Conservation (phyloP, 1,140 invertebrate genomes). For the Microplitis demolitor region DNA sequence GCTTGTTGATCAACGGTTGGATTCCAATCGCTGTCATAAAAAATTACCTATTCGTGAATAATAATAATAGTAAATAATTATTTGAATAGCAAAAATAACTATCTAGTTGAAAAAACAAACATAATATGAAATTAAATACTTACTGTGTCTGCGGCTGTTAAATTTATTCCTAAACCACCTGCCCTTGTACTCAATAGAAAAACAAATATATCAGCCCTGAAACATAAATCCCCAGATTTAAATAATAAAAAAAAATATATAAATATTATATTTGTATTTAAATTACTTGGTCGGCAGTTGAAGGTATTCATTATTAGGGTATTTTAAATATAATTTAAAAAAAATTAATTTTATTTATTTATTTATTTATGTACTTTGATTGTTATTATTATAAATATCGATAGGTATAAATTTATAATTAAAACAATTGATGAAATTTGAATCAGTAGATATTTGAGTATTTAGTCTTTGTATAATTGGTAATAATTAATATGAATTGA, state of each 20-base stretch:
- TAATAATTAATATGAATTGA: not conserved
- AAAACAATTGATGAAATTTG: not conserved
- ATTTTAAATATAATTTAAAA: constrained; percentile 12
- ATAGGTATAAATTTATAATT: too few relatives aligned
- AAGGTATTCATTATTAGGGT: constrained; percentile 34
- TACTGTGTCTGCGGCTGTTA: constrained; percentile 97
- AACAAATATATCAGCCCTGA: constrained; percentile 88
- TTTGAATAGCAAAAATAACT: too few relatives aligned
- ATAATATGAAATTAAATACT: constrained; percentile 35
- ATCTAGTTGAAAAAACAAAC: not conserved
- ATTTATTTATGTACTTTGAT: too few relatives aligned
- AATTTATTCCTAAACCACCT: constrained; percentile 96
- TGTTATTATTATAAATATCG: not conserved
- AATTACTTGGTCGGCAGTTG: constrained; percentile 47
- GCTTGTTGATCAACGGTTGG: constrained; percentile 95
- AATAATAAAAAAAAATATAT: constrained; percentile 14
- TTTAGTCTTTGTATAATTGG: not conserved
- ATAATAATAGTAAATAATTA: not conserved
- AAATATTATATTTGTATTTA: constrained; percentile 33
- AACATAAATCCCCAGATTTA: constrained; percentile 40
- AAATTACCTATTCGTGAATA: constrained; percentile 78
- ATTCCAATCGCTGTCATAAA: constrained; percentile 99
- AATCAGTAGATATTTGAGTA: not conserved
- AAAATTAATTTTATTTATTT: not conserved
- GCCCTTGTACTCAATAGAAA: constrained; percentile 96